Evolutionary conservation across 2,888 invertebrate genomes (phyloP).

Genomic region (Protonemura montana): DNA sequence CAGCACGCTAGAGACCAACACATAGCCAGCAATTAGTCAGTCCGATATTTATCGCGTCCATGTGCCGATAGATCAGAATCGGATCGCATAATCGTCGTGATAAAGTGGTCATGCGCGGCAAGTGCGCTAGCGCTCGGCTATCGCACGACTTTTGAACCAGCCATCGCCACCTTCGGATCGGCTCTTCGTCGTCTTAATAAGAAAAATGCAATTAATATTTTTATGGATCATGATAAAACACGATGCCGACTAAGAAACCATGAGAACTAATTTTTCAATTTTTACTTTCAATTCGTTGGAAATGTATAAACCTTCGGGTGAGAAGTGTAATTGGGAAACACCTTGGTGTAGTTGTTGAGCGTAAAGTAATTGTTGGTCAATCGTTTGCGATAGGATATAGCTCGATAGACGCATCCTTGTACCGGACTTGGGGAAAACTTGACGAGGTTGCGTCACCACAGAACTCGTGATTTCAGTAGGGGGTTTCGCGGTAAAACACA

Average conservation of each 20-base stretch:
- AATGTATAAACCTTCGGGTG: not conserved
- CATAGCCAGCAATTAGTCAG: constrained; percentile 24
- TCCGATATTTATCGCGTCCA: constrained; percentile 8
- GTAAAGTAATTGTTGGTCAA: not conserved
- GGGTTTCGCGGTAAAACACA: not conserved
- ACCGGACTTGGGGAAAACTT: not conserved
- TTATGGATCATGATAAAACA: constrained; percentile 12
- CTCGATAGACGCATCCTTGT: not conserved
- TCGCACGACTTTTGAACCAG: not conserved
- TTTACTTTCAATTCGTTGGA: constrained; percentile 12
- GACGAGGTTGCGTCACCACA: not conserved
- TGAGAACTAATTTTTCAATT: not conserved
- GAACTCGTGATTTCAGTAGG: not conserved
- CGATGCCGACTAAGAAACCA: not conserved
- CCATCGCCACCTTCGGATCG: not conserved
- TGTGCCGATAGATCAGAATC: not conserved
- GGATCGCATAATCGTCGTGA: constrained; percentile 7
- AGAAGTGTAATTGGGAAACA: not conserved
- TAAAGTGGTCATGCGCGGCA: constrained; percentile 3
- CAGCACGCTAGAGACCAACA: not conserved
- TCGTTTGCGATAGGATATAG: not conserved
- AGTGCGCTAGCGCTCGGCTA: not conserved
- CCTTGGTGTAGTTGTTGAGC: too few species aligned
- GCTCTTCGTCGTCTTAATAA: not conserved
- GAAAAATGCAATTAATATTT: not conserved